Percentiles rank a stretch among this genome's conserved stretches.
Conservation (phyloP, 2,113 vertebrate species). For the Dicrurus megarhynchus region DNA sequence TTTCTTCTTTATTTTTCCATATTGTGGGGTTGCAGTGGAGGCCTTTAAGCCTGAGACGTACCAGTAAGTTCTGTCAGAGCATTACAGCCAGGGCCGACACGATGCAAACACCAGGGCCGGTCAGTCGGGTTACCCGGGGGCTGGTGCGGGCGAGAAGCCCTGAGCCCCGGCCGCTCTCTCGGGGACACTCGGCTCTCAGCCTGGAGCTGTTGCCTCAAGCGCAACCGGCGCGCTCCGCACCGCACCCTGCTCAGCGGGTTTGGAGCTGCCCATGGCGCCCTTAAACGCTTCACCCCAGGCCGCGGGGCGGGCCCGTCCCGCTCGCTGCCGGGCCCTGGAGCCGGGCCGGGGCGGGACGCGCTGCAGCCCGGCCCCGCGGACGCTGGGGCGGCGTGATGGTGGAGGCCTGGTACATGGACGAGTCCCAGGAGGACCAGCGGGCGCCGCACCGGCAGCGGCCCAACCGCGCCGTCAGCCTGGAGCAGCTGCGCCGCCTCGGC, state of each 20-base stretch:
- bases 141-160: not conserved
- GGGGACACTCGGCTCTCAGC: accelerated
- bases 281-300: accelerated
- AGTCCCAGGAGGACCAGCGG: constrained; percentile 39
- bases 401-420: constrained; percentile 56
- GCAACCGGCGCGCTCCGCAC: accelerated
- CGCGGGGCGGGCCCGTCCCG: not conserved
- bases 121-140: accelerated
- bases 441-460: constrained; percentile 59
- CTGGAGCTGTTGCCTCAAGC: accelerated
- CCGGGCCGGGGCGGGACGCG: not conserved
- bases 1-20: not conserved
- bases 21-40: accelerated
- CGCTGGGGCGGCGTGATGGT: not conserved
- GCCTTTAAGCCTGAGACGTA: no score
- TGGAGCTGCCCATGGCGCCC: accelerated
- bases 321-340: not conserved
- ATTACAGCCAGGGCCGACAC: accelerated
- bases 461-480: constrained; percentile 66
- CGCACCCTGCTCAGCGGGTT: accelerated
- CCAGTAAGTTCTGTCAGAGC: accelerated
- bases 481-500: constrained; percentile 75
- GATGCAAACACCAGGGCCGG: accelerated
- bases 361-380: not conserved
- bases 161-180: accelerated